Evolutionary conservation across 1,140 invertebrate genomes (phyloP), one percentile per base, ranked within the genome.

Genomic region (Drosophila mojavensis): DNA sequence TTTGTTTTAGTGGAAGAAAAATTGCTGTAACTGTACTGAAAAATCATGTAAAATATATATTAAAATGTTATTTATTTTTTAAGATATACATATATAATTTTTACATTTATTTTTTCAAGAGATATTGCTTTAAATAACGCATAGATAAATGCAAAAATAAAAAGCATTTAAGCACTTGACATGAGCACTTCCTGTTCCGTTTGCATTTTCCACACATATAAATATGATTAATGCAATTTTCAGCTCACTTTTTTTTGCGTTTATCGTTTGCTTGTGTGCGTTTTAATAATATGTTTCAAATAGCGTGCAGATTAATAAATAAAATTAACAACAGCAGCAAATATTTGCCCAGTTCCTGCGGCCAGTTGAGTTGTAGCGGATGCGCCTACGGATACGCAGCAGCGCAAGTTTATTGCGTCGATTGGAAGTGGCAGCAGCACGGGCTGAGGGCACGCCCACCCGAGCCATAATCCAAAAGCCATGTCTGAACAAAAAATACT

Each of bases 351-450:
- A 63, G 72, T 75, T 75, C 66, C 72, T 82, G 82, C 58, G 73
- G 53, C 48, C 63, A 65, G 79, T 50, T 75, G 15, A 81, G 51
- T 69, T 70, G 30, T 41, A 82, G 69, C 84, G 73, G 84, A 82
- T 67, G 64, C 65, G 68, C 26, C 64, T 48, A 36, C 69, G 62
- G 82, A 85, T 82, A 66, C 78, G 56, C 53, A 63, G 59, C 50
- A 51, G 61, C 41, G 56, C 59, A 66, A 73, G 75, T 81, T 82
- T 80, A 79, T 80, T 73, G 81, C 77, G 55, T 70, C 80, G 80
- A 60, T 66, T 51, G 62, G 64, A 72, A 56, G 58, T 73, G 65
- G 59, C 64, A 33, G 33, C 33, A 9, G 7, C 33, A 7, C 9
- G 74, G n/a, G 73, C 47, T 68, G 78, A 74, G 60, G 62, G 48